Conservation (phyloP, 2,113 vertebrate species). For the Hassar affinis region DNA sequence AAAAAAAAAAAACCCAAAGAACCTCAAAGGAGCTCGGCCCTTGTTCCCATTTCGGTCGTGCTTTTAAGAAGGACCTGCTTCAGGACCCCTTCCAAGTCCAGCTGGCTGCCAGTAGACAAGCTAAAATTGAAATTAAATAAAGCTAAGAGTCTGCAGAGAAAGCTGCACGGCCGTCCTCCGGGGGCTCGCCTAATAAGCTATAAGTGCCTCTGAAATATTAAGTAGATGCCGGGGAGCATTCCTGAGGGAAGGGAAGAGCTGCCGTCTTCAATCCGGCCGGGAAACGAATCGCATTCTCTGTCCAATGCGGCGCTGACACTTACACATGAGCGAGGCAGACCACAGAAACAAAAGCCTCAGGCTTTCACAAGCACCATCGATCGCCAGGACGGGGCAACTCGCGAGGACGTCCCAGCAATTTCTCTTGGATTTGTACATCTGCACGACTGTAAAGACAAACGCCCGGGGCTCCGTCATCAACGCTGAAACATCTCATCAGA, state of each 20-base stretch:
- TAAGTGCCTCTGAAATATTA: constrained; percentile 82
- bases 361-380: constrained; percentile 43
- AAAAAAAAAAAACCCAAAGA: neutral
- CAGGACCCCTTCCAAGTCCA: constrained; percentile 38
- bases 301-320: constrained; percentile 39
- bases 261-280: constrained; percentile 69
- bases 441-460: neutral
- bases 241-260: constrained; percentile 66
- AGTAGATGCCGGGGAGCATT: constrained; percentile 69
- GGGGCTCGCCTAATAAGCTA: constrained; percentile 71
- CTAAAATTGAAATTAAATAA: constrained; percentile 61
- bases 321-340: constrained; percentile 32
- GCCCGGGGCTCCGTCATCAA: neutral
- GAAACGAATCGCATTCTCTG: constrained; percentile 63
- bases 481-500: neutral
- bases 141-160: constrained; percentile 48
- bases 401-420: neutral
- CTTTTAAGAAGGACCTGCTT: constrained; percentile 36
- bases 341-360: constrained; percentile 25
- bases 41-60: constrained; percentile 5
- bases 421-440: neutral
- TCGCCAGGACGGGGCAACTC: constrained; percentile 3
- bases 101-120: constrained; percentile 23
- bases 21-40: neutral
- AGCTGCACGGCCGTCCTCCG: constrained; percentile 45